Evolutionary conservation across 2,888 invertebrate species (phyloP).

Genomic region (Odontomyia ornata): DNA sequence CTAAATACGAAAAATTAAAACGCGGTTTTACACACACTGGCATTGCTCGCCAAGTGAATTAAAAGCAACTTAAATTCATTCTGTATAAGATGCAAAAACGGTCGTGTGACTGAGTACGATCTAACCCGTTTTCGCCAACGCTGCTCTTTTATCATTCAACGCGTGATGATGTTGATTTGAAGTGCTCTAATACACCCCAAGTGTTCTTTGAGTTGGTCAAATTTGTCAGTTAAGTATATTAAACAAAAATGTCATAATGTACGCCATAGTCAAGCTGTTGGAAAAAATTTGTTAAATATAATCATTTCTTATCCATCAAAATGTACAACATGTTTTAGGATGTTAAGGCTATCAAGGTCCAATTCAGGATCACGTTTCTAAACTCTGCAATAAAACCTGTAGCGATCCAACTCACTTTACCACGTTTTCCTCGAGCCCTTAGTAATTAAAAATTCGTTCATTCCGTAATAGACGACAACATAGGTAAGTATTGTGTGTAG

Average conservation of each 20-base stretch:
- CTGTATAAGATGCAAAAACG: not conserved
- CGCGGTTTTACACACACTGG: constrained; percentile 63
- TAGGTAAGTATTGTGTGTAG: not conserved
- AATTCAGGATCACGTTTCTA: too few species aligned
- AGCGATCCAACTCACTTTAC: not conserved
- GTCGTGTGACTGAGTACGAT: not conserved
- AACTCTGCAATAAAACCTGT: not conserved
- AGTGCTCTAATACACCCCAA: not conserved
- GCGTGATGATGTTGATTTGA: constrained; percentile 5
- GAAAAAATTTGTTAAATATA: constrained; percentile 49
- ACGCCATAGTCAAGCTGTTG: constrained; percentile 49
- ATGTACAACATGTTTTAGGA: not conserved
- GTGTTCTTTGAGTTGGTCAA: not conserved
- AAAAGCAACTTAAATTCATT: constrained; percentile 33
- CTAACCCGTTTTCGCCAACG: constrained; percentile 9
- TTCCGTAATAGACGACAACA: not conserved
- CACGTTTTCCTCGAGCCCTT: not conserved
- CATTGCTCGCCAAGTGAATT: constrained; percentile 65
- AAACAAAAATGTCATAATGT: constrained; percentile 40
- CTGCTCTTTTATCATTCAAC: not conserved
- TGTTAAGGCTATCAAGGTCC: not conserved
- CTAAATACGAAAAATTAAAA: constrained; percentile 59
- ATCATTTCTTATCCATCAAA: constrained; percentile 3
- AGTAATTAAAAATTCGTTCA: not conserved
- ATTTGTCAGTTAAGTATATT: constrained; percentile 27